Evolutionary conservation across 92 coral and sea anemone species (phyloP), one percentile per base, ranked within the genome.

Genomic region (Epizoanthus stellaris): DNA sequence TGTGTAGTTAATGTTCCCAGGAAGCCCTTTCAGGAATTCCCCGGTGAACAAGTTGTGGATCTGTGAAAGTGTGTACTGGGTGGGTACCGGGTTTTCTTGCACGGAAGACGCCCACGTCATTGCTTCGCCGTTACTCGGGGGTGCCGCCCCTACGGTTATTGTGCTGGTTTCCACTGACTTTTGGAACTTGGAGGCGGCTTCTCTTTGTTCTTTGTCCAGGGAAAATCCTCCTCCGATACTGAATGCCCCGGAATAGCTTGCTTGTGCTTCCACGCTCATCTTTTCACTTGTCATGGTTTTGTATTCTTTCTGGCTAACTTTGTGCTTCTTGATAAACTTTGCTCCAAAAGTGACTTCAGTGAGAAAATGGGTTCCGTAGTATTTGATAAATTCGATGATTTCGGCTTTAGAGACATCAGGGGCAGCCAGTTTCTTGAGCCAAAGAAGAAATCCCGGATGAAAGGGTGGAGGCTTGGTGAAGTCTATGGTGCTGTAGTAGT

Each of bases 41-140:
- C 36, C 36, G 1, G 36, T 30, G 36, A 30, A 30, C 36, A 30
- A 30, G 36, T 30, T 30, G 36, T 30, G 36, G 36, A 30, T 30
- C 36, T 30, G 36, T 30, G 36, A 30, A 30, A 30, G 36, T 30
- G 36, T 30, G 36, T 30, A 30, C 36, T 30, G 36, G 0, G 77
- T 82, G 42, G 86, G 86, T 17, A 80, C 85, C 14, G 85, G 85
- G 39, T 80, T 80, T 47, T 80, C 74, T 80, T 80, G 65, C 36
- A 80, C 86, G 21, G 86, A 43, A 14, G 86, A 47, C 19, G 76
- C 86, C 77, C 76, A 67, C 66, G 49, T 67, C 3, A 67, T 16
- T 30, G 77, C 86, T 2, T 82, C 86, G 17, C 86, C 86, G n/a
- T 82, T 69, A 49, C 49, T 82, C 57, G 77, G 77, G n/a, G 77